A percentile compares a stretch with the other conserved stretches of the same genome.
Conservation (phyloP, 2,888 invertebrate species). For the Acanthosepion pharaonis region DNA sequence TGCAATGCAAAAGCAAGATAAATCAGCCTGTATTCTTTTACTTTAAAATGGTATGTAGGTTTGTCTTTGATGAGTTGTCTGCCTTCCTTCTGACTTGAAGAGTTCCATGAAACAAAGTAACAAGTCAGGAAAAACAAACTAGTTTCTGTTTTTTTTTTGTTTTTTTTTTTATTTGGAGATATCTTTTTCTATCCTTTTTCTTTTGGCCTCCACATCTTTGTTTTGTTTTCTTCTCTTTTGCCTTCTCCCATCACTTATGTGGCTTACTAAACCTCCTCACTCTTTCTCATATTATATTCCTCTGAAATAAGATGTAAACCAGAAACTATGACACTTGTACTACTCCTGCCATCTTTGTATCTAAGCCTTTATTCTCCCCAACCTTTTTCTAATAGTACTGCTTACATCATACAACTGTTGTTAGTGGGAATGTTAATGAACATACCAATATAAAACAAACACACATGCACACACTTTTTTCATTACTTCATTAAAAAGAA, state of each 20-base stretch:
- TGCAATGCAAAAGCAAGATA: background rate
- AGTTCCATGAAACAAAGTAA: too few relatives aligned
- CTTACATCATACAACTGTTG: background rate
- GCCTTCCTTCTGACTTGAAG: too few relatives aligned
- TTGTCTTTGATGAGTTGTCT: background rate
- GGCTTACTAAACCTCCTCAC: background rate
- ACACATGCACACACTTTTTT: background rate
- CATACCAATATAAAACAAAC: background rate
- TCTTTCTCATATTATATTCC: background rate
- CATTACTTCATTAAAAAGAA: background rate
- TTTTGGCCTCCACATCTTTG: background rate
- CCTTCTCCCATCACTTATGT: background rate
- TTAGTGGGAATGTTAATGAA: slow-evolving; percentile 33
- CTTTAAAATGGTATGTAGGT: background rate
- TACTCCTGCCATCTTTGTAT: slow-evolving; percentile 9
- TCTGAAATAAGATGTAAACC: background rate
- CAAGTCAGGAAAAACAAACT: too few relatives aligned
- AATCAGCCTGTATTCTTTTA: background rate
- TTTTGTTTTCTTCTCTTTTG: background rate
- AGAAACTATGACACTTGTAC: background rate
- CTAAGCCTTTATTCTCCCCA: background rate
- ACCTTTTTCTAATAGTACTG: background rate
- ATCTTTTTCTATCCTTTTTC: too few relatives aligned
- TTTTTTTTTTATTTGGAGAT: too few relatives aligned
- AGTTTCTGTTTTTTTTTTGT: too few relatives aligned